phyloP scores from a whole-genome alignment of 2,888 invertebrate genomes.

The Troides oblongomaculatus region DNA sequence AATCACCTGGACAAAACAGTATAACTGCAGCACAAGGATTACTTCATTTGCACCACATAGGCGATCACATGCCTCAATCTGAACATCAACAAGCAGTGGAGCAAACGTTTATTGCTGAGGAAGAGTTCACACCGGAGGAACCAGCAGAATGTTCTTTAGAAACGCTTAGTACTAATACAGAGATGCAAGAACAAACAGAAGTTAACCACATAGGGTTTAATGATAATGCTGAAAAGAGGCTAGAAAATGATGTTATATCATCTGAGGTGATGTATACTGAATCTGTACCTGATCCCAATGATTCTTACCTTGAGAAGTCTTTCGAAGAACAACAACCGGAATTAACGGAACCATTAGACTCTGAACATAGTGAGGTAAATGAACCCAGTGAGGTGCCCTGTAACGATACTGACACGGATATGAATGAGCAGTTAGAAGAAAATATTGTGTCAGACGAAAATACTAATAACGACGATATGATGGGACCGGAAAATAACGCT shows the following conservation, averaged over 20 bases:
- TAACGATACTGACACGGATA: conserved; percentile 30
- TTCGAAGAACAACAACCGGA: conserved; percentile 44
- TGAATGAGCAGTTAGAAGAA: conserved; percentile 15
- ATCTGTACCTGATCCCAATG: conserved; percentile 58
- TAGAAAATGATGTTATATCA: conserved; percentile 47
- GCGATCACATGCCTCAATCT: conserved; percentile 54
- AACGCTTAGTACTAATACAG: conserved; percentile 45
- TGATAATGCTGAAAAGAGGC: conserved; percentile 55
- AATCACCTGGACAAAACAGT: conserved; percentile 67
- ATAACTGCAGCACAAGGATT: conserved; percentile 70
- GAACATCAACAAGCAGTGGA: conserved; percentile 63
- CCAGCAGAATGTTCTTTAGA: conserved; percentile 53
- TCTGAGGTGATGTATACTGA: conserved; percentile 54
- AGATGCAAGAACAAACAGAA: conserved; percentile 47
- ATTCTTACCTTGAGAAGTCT: conserved; percentile 44
- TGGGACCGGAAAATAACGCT: conserved; percentile 24
- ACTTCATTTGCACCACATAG: conserved; percentile 65
- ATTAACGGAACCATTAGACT: conserved; percentile 38
- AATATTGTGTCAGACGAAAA: conserved; percentile 33
- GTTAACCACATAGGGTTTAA: conserved; percentile 56
- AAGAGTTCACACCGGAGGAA: conserved; percentile 50
- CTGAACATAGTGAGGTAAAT: conserved; percentile 51
- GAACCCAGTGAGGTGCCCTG: conserved; percentile 41
- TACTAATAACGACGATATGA: conserved; percentile 31
- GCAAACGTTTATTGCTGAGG: conserved; percentile 61